phyloP scores from a whole-genome alignment of 1,140 invertebrate genomes.

The Apis florea region DNA sequence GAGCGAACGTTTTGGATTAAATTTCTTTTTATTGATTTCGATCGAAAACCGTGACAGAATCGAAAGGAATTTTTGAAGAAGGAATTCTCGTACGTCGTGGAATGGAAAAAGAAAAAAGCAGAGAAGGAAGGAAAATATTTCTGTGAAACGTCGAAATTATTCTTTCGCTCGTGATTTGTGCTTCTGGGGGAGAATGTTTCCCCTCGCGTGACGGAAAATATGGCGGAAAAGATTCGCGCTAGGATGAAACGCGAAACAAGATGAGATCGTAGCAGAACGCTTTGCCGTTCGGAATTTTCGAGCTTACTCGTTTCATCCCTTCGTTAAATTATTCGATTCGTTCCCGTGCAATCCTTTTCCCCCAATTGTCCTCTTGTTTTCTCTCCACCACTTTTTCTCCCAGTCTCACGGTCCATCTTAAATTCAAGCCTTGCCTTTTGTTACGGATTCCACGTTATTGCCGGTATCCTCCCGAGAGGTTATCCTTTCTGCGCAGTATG shows the following conservation, averaged over 20 bases:
- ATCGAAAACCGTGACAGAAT: too few relatives aligned
- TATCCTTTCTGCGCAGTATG: slow-evolving; percentile 8
- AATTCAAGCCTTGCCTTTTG: slow-evolving; percentile 33
- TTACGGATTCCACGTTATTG: slow-evolving; percentile 36
- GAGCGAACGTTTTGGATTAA: too few relatives aligned
- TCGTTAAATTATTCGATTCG: slow-evolving; percentile 71
- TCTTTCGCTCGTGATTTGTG: slow-evolving; percentile 26
- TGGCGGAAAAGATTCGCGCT: slow-evolving; percentile 7
- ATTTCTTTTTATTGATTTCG: too few relatives aligned
- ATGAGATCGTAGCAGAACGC: slow-evolving; percentile 37
- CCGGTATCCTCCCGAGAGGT: not conserved
- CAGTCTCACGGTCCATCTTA: slow-evolving; percentile 37
- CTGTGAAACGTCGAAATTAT: slow-evolving; percentile 44
- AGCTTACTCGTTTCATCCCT: slow-evolving; percentile 56
- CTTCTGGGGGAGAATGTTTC: slow-evolving; percentile 6
- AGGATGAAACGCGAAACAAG: slow-evolving; percentile 33
- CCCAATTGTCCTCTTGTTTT: slow-evolving; percentile 45
- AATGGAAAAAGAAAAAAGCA: too few relatives aligned
- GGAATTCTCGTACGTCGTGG: not conserved
- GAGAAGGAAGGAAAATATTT: not conserved
- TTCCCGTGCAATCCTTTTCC: slow-evolving; percentile 48
- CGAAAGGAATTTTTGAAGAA: not conserved
- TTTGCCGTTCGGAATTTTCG: slow-evolving; percentile 53
- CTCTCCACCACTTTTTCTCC: not conserved
- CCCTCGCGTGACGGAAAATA: slow-evolving; percentile 44